Conservation (phyloP, 1,140 invertebrate genomes). For the Paramacrobiotus metropolitanus region DNA sequence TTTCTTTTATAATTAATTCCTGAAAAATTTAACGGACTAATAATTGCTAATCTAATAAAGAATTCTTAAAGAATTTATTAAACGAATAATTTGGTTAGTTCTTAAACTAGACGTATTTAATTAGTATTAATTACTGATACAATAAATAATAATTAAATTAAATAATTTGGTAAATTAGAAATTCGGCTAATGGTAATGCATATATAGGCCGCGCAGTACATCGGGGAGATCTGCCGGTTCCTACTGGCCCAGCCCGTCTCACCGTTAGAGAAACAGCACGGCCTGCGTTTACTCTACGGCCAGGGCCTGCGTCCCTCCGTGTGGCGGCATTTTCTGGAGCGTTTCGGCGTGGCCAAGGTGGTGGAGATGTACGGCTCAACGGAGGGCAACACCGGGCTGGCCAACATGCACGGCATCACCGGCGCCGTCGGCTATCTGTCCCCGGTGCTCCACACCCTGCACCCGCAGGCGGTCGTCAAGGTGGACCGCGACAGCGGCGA, state of each 20-base stretch:
- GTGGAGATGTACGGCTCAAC: constrained; percentile 32
- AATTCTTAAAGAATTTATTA: too few species aligned
- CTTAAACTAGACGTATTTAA: too few species aligned
- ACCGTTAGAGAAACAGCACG: constrained; percentile 23
- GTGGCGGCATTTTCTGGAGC: constrained; percentile 26
- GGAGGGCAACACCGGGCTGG: constrained; percentile 28
- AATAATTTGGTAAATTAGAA: too few species aligned
- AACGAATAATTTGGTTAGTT: too few species aligned
- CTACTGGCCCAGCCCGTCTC: constrained; percentile 25
- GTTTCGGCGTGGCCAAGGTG: constrained; percentile 35
- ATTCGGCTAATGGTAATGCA: too few species aligned
- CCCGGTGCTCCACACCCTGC: neutral
- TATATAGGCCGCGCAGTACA: constrained; percentile 39
- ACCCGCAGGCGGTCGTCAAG: constrained; percentile 19
- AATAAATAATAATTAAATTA: too few species aligned
- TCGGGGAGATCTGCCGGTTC: constrained; percentile 32
- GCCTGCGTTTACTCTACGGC: constrained; percentile 26
- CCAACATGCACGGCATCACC: constrained; percentile 36
- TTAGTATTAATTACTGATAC: too few species aligned
- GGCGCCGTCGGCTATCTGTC: constrained; percentile 3
- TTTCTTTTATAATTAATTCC: too few species aligned
- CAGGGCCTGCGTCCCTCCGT: constrained; percentile 30
- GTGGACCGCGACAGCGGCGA: too few species aligned
- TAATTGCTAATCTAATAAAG: too few species aligned
- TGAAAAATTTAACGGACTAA: too few species aligned